Base-by-base conservation (phyloP, 2,888 invertebrate species). In the Noctua fimbriata region DNA sequence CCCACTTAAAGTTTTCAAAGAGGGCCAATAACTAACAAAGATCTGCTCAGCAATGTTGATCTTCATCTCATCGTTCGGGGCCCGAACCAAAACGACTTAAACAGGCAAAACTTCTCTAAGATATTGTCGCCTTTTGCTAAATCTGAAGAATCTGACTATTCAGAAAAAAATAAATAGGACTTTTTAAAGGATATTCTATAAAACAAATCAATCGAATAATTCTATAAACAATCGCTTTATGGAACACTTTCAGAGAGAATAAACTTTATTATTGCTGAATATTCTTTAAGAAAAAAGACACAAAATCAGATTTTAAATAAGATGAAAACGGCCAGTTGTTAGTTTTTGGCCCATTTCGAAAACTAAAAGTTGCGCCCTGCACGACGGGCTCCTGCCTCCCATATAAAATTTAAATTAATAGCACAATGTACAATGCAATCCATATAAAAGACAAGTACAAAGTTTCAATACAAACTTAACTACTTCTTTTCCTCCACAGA, bases 391-490 rank as follows among this genome's bases (percentile, higher is more conserved):
- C 58, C 14, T 58, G 14, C 60, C 58, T 60, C 60, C 60, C 7
- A 28, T 6, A 41, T 41, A 32, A 18, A 63, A 32, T 63, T 9
- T 9, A 21, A 36, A 32, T 9, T 9, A 21, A 36, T 32, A 36
- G 32, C 21, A 63, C 36, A 32, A 32, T 36, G 18, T 21, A 32
- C 21, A 63, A 32, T 12, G 47, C 10, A 58, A 82, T n/a, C n/a
- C 9, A n/a, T 66, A 32, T n/a, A 21, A n/a, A n/a, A n/a, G n/a
- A n/a, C n/a, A n/a, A n/a, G n/a, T 28, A 71, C 69, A 16, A 77
- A 69, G n/a, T 28, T 71, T 78, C n/a, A 77, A 79, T 21, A 55
- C 9, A 75, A 47, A 14, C 32, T 55, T 18, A 63, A 69, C 49
- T 52, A 47, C 4, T 44, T 36, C n/a, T 1, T 47, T 70, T 24